A percentile compares a stretch with the other conserved stretches of the same genome.
phyloP scores from a whole-genome alignment of 2,888 invertebrate genomes.

The Coleophora flavipennella region DNA sequence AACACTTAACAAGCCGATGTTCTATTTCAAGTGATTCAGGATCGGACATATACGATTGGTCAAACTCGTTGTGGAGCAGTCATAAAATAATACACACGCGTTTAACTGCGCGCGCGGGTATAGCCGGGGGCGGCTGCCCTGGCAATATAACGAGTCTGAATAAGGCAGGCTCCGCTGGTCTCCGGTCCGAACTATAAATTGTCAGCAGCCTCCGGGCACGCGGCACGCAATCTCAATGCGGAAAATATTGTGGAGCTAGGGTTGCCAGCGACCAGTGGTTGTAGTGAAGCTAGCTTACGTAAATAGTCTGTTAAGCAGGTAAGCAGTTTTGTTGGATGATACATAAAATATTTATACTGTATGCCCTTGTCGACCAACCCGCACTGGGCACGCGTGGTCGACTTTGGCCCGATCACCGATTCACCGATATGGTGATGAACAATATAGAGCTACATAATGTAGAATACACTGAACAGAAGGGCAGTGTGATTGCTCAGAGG shows the following conservation, averaged over 20 bases:
- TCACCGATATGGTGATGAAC: too few relatives aligned
- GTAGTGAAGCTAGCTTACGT: too few relatives aligned
- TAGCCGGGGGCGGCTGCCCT: constrained; percentile 51
- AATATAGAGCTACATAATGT: too few relatives aligned
- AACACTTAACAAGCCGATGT: not conserved
- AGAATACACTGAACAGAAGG: too few relatives aligned
- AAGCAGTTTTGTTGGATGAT: too few relatives aligned
- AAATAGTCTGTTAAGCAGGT: too few relatives aligned
- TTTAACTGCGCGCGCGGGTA: constrained; percentile 46
- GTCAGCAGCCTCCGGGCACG: constrained; percentile 63
- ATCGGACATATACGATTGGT: constrained; percentile 11
- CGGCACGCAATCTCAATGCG: constrained; percentile 69
- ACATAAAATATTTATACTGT: too few relatives aligned
- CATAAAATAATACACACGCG: constrained; percentile 30
- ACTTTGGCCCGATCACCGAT: too few relatives aligned
- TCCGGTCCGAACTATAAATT: constrained; percentile 52
- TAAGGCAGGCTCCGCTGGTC: constrained; percentile 32
- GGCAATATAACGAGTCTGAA: constrained; percentile 56
- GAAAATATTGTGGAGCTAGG: constrained; percentile 45
- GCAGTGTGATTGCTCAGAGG: too few relatives aligned
- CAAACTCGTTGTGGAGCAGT: constrained; percentile 3
- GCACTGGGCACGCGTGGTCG: too few relatives aligned
- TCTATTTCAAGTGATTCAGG: not conserved
- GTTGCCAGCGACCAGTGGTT: too few relatives aligned
- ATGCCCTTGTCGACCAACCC: too few relatives aligned